These are phyloP conservation scores for Andrena bicolor DNA, from an alignment of 2,888 invertebrate genomes.

Conservation along the genomic window DNA sequence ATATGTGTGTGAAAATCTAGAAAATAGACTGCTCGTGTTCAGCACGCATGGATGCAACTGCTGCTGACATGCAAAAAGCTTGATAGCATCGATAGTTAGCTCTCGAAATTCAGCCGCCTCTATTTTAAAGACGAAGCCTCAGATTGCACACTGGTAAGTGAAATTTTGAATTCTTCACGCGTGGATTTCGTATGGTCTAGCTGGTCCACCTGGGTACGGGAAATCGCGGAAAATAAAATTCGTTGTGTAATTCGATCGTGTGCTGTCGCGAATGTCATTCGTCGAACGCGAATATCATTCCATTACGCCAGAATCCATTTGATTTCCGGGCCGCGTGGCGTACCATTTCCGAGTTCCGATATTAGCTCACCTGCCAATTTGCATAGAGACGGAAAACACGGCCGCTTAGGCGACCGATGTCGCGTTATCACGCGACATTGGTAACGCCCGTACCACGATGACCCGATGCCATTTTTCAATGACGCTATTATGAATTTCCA, in stretches of 20 bases:
- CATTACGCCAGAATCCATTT: conserved; percentile 64
- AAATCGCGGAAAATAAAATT: conserved; percentile 2
- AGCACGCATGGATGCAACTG: too few species aligned
- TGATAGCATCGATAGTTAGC: too few species aligned
- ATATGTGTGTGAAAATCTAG: too few species aligned
- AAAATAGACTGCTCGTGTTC: too few species aligned
- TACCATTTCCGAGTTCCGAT: conserved; percentile 75
- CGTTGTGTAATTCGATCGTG: neutral
- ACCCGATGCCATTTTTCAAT: conserved; percentile 55
- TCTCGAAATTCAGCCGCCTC: too few species aligned
- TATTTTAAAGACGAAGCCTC: too few species aligned
- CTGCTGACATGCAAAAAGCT: too few species aligned
- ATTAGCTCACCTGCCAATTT: conserved; percentile 75
- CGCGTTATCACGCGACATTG: conserved; percentile 66
- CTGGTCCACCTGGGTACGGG: too few species aligned
- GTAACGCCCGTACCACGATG: conserved; percentile 56
- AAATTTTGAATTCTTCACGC: too few species aligned
- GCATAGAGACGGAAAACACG: conserved; percentile 71
- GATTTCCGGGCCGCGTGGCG: conserved; percentile 75
- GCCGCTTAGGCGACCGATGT: conserved; percentile 62
- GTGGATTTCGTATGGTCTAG: too few species aligned
- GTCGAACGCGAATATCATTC: conserved; percentile 48
- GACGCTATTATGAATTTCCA: conserved; percentile 34
- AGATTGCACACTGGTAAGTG: too few species aligned
- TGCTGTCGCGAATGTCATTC: conserved; percentile 46